Evolutionary conservation across 2,888 invertebrate species (phyloP).

Genomic region (Eilema caniola): DNA sequence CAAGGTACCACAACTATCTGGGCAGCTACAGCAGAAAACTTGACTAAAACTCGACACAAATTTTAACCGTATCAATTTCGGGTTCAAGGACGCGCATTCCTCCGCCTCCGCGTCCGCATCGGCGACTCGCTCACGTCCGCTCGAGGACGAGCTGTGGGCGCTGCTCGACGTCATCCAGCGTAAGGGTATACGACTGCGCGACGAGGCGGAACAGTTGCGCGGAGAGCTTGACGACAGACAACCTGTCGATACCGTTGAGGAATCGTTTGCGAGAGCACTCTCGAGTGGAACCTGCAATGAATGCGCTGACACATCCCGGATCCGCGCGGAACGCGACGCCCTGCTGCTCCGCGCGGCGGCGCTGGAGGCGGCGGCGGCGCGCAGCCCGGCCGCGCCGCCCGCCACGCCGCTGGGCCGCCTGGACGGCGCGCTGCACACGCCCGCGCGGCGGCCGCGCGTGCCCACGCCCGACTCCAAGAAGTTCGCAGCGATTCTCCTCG

Average conservation of each 20-base stretch:
- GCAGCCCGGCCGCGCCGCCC: constrained; percentile 59
- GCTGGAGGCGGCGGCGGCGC: constrained; percentile 68
- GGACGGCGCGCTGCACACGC: constrained; percentile 90
- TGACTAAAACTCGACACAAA: no score
- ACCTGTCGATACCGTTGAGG: constrained; percentile 87
- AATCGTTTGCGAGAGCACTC: constrained; percentile 87
- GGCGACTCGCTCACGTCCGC: constrained; percentile 86
- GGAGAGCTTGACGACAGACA: constrained; percentile 74
- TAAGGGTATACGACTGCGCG: constrained; percentile 89
- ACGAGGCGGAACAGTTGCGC: constrained; percentile 90
- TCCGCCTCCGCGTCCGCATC: constrained; percentile 85
- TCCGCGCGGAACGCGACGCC: constrained; percentile 91
- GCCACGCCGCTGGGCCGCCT: constrained; percentile 88
- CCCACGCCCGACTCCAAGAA: constrained; percentile 90
- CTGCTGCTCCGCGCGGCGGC: constrained; percentile 91
- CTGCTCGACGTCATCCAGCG: constrained; percentile 95
- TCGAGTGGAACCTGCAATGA: constrained; percentile 60
- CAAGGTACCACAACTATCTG: constrained; percentile 66
- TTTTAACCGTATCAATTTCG: constrained; percentile 6
- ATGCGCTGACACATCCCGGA: constrained; percentile 82
- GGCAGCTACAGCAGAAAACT: background rate
- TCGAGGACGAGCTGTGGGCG: constrained; percentile 94
- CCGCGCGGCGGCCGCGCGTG: constrained; percentile 88
- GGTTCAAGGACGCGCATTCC: constrained; percentile 89
- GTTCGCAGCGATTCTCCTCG: constrained; percentile 93